Conservation (phyloP, 2,797 vertebrate genomes). For the Enteromius radiatus region DNA sequence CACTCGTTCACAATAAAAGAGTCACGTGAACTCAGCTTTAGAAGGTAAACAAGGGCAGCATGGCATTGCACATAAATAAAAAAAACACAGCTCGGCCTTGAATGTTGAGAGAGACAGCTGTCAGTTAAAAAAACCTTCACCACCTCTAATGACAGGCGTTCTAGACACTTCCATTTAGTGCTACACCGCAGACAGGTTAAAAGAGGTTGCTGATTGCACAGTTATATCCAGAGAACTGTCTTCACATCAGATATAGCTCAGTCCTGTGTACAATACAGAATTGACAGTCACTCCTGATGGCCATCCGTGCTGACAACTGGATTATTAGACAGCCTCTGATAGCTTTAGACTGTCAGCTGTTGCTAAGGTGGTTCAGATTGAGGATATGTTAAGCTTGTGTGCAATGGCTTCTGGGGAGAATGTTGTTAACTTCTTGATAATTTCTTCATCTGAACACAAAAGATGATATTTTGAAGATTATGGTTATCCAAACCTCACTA, state of each 20-base stretch:
- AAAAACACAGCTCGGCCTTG: neutral
- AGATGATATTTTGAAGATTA: neutral
- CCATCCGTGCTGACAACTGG: slow-evolving; percentile 11
- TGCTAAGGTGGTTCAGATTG: slow-evolving; percentile 6
- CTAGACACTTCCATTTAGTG: slow-evolving; percentile 18
- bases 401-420: neutral
- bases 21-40: neutral
- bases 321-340: slow-evolving; percentile 19
- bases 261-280: neutral
- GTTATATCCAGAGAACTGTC: slow-evolving; percentile 32
- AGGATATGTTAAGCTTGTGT: neutral
- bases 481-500: too few species aligned
- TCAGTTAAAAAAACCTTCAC: slow-evolving; percentile 18
- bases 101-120: slow-evolving; percentile 3
- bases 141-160: neutral
- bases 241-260: slow-evolving; percentile 35
- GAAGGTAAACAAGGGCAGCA: slow-evolving; percentile 4
- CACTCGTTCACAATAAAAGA: neutral
- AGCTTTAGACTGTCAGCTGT: slow-evolving; percentile 6
- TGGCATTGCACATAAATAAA: neutral
- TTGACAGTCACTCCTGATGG: slow-evolving; percentile 6
- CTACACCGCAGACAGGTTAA: slow-evolving; percentile 9
- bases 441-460: neutral
- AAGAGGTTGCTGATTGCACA: neutral
- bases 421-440: neutral